Evolutionary conservation across 2,888 invertebrate genomes (phyloP).

Genomic region (Hydropsyche betteni): DNA sequence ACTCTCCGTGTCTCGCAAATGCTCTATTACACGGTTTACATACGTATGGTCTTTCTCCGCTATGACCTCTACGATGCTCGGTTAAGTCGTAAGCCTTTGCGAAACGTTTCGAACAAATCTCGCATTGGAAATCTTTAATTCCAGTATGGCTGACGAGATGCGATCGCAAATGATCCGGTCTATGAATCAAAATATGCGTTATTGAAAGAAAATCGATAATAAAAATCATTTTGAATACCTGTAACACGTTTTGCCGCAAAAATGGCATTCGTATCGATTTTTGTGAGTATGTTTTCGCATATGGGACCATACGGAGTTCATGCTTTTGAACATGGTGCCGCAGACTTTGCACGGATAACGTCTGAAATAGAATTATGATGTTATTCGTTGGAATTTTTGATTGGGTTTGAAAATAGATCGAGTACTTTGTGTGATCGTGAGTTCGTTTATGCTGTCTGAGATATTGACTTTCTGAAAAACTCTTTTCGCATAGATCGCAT

Average conservation of each 20-base stretch:
- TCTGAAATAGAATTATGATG: slow-evolving; percentile 36
- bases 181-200: slow-evolving; percentile 4
- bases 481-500: slow-evolving; percentile 51
- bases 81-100: slow-evolving; percentile 50
- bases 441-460: slow-evolving; percentile 50
- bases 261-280: slow-evolving; percentile 49
- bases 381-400: no score
- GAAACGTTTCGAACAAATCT: slow-evolving; percentile 50
- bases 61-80: slow-evolving; percentile 49
- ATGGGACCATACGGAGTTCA: slow-evolving; percentile 52
- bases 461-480: slow-evolving; percentile 51
- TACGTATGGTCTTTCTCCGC: slow-evolving; percentile 47
- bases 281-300: slow-evolving; percentile 51
- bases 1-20: slow-evolving; percentile 50
- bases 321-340: slow-evolving; percentile 50
- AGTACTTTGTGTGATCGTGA: slow-evolving; percentile 48
- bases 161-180: slow-evolving; percentile 50
- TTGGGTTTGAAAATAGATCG: no score
- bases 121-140: slow-evolving; percentile 51
- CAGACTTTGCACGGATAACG: slow-evolving; percentile 49
- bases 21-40: slow-evolving; percentile 47
- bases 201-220: no score
- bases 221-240: slow-evolving; percentile 34
- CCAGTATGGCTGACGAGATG: slow-evolving; percentile 51
- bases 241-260: slow-evolving; percentile 51